phyloP scores from a whole-genome alignment of 2,113 vertebrate species.

The Aleadryas rufinucha region DNA sequence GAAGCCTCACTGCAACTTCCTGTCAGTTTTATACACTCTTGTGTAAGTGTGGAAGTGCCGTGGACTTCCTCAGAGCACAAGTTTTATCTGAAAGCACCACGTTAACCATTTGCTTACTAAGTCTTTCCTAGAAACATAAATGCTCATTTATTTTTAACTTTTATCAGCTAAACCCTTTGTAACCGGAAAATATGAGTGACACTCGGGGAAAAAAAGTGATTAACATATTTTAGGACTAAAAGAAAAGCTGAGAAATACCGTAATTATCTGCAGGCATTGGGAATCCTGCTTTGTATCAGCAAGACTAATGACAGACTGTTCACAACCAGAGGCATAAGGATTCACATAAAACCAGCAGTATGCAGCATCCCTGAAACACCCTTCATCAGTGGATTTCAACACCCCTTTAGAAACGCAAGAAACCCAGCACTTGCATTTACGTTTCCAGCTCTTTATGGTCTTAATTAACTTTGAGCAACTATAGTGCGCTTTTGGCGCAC shows the following conservation, averaged over 20 bases:
- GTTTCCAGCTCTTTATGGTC: background rate
- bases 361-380: background rate
- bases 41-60: background rate
- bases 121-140: background rate
- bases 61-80: slow-evolving; percentile 21
- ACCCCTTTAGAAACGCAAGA: background rate
- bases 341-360: background rate
- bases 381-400: background rate
- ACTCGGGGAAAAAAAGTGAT: background rate
- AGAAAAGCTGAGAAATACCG: background rate
- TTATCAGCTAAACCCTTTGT: background rate
- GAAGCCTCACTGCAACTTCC: slow-evolving; percentile 51
- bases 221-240: background rate
- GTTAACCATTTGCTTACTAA: slow-evolving; percentile 20
- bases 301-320: background rate
- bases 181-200: background rate
- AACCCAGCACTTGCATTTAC: background rate
- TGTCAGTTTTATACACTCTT: slow-evolving; percentile 15
- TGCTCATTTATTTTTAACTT: background rate
- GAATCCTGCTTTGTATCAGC: background rate
- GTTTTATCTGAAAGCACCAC: background rate
- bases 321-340: background rate
- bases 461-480: background rate
- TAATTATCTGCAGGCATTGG: background rate
- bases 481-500: accelerated